phyloP scores from a whole-genome alignment of 2,888 invertebrate species.

The Poecilobothrus nobilitatus region DNA sequence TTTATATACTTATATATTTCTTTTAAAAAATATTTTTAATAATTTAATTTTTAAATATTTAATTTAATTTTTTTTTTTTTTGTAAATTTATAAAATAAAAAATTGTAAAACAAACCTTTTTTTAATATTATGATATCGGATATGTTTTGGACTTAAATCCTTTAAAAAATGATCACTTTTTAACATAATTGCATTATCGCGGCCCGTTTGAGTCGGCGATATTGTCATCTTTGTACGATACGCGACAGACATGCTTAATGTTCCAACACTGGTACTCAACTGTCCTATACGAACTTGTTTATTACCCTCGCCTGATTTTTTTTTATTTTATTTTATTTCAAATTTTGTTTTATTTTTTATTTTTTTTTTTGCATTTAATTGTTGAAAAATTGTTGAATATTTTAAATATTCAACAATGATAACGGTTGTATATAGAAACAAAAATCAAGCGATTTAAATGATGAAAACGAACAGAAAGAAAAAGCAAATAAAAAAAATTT shows the following conservation, averaged over 20 bases:
- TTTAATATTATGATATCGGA: constrained; percentile 43
- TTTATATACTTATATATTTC: too few relatives aligned
- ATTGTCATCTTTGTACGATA: constrained; percentile 90
- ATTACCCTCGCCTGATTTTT: constrained; percentile 61
- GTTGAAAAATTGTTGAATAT: neutral
- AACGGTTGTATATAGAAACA: neutral
- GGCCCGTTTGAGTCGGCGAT: constrained; percentile 65
- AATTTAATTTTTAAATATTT: too few relatives aligned
- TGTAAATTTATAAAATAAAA: neutral
- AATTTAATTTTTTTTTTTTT: too few relatives aligned
- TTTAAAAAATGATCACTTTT: constrained; percentile 84
- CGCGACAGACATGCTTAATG: constrained; percentile 68
- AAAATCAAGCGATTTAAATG: neutral
- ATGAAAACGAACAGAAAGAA: neutral
- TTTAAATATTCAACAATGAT: neutral
- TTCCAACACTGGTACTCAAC: constrained; percentile 78
- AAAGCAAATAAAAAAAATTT: neutral
- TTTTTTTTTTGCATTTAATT: constrained; percentile 13
- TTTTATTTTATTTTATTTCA: neutral
- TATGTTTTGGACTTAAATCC: constrained; percentile 62
- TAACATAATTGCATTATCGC: constrained; percentile 66
- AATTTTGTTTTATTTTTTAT: neutral
- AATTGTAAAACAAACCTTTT: constrained; percentile 46
- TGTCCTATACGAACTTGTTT: constrained; percentile 77
- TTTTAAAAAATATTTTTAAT: too few relatives aligned